Conservation (phyloP, 1,140 invertebrate genomes). For the Leptopilina clavipes region DNA sequence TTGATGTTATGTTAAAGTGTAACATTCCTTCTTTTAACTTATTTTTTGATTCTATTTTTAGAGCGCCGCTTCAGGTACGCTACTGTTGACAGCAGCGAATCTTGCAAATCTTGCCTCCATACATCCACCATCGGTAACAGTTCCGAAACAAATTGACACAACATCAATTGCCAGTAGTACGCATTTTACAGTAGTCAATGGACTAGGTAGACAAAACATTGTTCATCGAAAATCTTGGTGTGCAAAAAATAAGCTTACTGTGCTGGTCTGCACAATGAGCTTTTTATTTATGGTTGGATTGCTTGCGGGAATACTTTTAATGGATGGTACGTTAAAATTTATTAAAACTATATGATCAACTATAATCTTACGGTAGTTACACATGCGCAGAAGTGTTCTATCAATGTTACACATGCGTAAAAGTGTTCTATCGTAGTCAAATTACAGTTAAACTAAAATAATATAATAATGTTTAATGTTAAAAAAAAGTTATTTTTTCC, state of each 20-base stretch:
- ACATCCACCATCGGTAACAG: conserved; percentile 75
- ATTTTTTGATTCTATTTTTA: conserved; percentile 67
- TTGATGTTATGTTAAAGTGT: too few species aligned
- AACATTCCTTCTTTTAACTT: too few species aligned
- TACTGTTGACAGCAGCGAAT: conserved; percentile 85
- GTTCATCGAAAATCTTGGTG: conserved; percentile 80
- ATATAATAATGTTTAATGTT: too few species aligned
- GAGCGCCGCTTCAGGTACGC: conserved; percentile 86
- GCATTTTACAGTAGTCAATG: conserved; percentile 89
- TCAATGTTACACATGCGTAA: too few species aligned
- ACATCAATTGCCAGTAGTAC: conserved; percentile 88
- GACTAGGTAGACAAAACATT: conserved; percentile 79
- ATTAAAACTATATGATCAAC: conserved; percentile 33
- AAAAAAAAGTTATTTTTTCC: too few species aligned
- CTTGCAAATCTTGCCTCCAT: conserved; percentile 80
- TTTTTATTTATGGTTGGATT: conserved; percentile 85
- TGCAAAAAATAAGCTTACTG: conserved; percentile 84
- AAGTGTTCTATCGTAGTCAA: too few species aligned
- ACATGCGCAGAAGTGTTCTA: too few species aligned
- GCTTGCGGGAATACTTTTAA: conserved; percentile 80
- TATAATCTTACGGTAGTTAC: too few species aligned
- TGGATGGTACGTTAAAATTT: conserved; percentile 73
- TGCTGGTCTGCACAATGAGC: conserved; percentile 86
- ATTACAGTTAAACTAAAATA: too few species aligned
- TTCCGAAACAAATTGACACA: conserved; percentile 76